Base-by-base conservation (phyloP, 2,797 vertebrate genomes). In the Antrozous pallidus region DNA sequence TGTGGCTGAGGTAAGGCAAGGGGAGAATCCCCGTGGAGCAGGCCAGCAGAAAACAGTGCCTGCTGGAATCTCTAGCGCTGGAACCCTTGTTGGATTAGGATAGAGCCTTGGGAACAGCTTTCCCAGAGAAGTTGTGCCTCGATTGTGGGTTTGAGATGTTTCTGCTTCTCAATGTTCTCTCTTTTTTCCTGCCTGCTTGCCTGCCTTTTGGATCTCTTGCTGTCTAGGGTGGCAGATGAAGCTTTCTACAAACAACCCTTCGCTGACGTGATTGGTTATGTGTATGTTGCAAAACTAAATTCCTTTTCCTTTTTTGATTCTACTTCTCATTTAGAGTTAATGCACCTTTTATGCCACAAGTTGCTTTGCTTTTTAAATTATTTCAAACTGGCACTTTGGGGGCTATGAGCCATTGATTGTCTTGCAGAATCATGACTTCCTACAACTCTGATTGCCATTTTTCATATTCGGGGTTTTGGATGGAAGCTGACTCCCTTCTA, bases 231-330 rank as follows among this genome's bases (percentile, higher is more conserved):
- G 98, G 98, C 99, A 99, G 99, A 99, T 98, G 99, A 99, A 99
- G 99, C 99, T 98, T 99, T 99, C 99, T 99, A 99, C 99, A 99
- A 99, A 98, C 99, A 99, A 98, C 99, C 99, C 99, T 99, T 99
- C 99, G 99, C 99, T 99, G 99, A 99, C 96, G 98, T 99, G 99
- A 99, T 99, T 99, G 99, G 99, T 99, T 99, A 99, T 99, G 99
- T 99, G 99, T 99, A 99, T 99, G 99, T 99, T 99, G 98, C 98
- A 98, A 98, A 99, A 99, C 99, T 98, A 99, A 99, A 99, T 98
- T 87, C 95, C 96, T 98, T 93, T 96, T 96, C 95, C 95, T 96
- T 94, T 96, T 80, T 94, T 94, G 87, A 94, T 88, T 91, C 49
- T 92, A 96, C 81, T 91, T 97, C 95, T 91, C 90, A 79, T 96